phyloP scores from a whole-genome alignment of 1,140 invertebrate genomes.

The Drosophila santomea region DNA sequence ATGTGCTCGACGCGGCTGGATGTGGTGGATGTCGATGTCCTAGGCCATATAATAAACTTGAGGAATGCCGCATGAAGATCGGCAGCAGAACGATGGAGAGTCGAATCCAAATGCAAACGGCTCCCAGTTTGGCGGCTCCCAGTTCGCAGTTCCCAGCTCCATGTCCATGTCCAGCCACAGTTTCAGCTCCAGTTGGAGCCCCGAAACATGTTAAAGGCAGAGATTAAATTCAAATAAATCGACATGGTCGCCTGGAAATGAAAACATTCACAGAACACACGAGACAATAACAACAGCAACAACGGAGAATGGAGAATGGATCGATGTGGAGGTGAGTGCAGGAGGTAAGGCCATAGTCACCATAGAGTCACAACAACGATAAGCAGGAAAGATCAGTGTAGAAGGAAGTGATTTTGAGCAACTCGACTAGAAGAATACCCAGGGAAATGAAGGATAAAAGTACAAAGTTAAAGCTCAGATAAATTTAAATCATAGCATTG shows the following conservation, averaged over 20 bases:
- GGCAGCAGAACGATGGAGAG: constrained; percentile 26
- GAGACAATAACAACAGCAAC: constrained; percentile 59
- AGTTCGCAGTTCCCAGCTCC: constrained; percentile 13
- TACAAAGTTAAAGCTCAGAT: too few species aligned
- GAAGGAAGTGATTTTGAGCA: not conserved
- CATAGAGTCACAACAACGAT: constrained; percentile 50
- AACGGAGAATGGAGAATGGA: constrained; percentile 4
- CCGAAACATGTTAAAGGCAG: constrained; percentile 67
- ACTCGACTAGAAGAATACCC: not conserved
- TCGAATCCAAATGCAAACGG: constrained; percentile 41
- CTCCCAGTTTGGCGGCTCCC: constrained; percentile 9
- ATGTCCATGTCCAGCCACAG: constrained; percentile 24
- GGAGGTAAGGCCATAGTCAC: constrained; percentile 22
- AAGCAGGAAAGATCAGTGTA: constrained; percentile 43
- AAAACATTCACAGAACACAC: constrained; percentile 76
- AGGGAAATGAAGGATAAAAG: not conserved
- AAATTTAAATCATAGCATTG: too few species aligned
- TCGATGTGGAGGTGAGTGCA: not conserved
- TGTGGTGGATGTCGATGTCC: constrained; percentile 60
- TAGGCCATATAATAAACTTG: constrained; percentile 68
- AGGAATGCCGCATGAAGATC: constrained; percentile 48
- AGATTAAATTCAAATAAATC: constrained; percentile 84
- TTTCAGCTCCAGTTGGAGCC: constrained; percentile 43
- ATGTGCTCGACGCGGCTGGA: constrained; percentile 35
- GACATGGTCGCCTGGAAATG: constrained; percentile 79